These are phyloP conservation scores for Tenodera sinensis DNA, from an alignment of 2,888 invertebrate genomes.

Conservation along the genomic window DNA sequence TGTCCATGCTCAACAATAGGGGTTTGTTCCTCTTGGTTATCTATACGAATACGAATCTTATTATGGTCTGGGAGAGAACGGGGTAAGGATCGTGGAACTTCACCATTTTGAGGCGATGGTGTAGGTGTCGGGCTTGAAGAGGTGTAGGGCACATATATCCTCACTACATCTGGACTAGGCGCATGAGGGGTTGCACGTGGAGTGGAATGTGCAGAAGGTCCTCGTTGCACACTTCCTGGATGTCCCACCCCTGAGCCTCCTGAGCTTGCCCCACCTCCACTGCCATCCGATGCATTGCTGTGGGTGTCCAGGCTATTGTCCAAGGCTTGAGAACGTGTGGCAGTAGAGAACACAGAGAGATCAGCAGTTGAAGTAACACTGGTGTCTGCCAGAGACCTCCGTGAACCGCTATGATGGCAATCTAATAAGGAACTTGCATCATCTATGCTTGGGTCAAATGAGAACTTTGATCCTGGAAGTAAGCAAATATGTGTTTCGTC, in stretches of 20 bases:
- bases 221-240: constrained; percentile 49
- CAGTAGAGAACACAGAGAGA: constrained; percentile 67
- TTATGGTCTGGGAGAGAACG: constrained; percentile 59
- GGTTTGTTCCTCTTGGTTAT: constrained; percentile 46
- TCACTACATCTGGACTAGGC: constrained; percentile 67
- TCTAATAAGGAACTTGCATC: constrained; percentile 66
- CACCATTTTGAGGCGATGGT: constrained; percentile 46
- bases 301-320: constrained; percentile 74
- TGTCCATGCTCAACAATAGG: constrained; percentile 38
- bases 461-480: constrained; percentile 58
- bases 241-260: constrained; percentile 35
- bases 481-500: background rate
- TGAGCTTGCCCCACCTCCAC: constrained; percentile 62
- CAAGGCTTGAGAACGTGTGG: constrained; percentile 67
- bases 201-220: constrained; percentile 58
- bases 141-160: constrained; percentile 73
- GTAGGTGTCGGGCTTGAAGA: constrained; percentile 37
- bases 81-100: constrained; percentile 47
- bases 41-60: constrained; percentile 68
- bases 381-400: constrained; percentile 76
- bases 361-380: constrained; percentile 82
- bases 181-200: constrained; percentile 61
- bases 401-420: constrained; percentile 60
- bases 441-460: constrained; percentile 60
- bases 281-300: constrained; percentile 70